Base-by-base conservation (phyloP, 2,888 invertebrate genomes). In the Stratiomys singularior region DNA sequence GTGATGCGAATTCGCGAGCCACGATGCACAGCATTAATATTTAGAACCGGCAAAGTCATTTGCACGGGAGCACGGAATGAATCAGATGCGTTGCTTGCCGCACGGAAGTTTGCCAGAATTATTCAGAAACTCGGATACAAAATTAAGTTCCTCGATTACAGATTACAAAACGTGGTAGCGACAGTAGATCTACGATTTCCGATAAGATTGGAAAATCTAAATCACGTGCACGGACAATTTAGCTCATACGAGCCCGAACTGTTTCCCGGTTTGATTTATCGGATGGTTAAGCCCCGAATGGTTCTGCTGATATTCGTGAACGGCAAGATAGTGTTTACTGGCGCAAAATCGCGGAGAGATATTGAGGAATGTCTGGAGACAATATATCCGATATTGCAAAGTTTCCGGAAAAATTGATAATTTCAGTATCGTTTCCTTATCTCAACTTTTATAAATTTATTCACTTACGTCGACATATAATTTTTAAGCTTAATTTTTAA, bases 261-360 rank as follows among this genome's bases (percentile, higher is more conserved):
- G 77, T 99, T 99, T 88, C 98, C 99, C 7, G 99, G 99, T n/a
- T 90, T 99, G 37, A 97, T 99, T 78, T 99, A 99, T 86, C 91
- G 99, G 83, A 96, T 99, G 96, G 95, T 99, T 56, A 94, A 96
- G 83, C 99, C 99, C 0, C 92, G 97, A 81, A 93, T 99, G 81
- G 99, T 99, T 0, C 88, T 99, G 80, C 89, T 99, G 13, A 98
- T 99, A 86, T 99, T 99, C 89, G 99, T 99, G 0, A 99, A 98
- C 86, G 99, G 99, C 77, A 99, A 99, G 91, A 93, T 99, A 81
- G 99, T 99, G 1, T 93, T 99, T 80, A 99, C 99, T 84, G 91
- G 91, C 81, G 98, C 96, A 37, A 99, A 98, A 89, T 93, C 94
- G 67, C 90, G 97, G 81, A 91, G 92, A 84, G 97, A 98, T 84